phyloP scores from a whole-genome alignment of 2,113 vertebrate genomes.

The Chaenogobius annularis region DNA sequence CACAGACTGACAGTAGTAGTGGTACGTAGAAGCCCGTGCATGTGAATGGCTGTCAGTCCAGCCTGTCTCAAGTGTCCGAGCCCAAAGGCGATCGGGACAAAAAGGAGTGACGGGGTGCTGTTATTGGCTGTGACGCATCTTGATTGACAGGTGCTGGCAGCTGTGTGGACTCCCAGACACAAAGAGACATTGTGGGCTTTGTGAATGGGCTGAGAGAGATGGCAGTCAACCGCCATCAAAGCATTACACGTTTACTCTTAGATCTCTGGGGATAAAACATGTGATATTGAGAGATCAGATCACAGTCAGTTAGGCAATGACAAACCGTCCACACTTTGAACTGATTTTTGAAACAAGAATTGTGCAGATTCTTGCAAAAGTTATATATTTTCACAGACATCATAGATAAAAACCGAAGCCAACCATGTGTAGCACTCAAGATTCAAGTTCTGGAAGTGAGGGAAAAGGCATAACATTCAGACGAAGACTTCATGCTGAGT shows the following conservation, averaged over 20 bases:
- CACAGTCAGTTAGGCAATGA: too few species aligned
- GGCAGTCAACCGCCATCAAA: background rate
- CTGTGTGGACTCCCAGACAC: constrained; percentile 30
- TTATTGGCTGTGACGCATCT: constrained; percentile 55
- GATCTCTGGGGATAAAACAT: background rate
- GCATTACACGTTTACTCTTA: background rate
- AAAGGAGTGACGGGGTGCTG: constrained; percentile 30
- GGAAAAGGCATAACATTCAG: too few species aligned
- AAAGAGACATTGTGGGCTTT: constrained; percentile 4
- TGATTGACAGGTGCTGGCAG: constrained; percentile 58
- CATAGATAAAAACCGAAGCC: background rate
- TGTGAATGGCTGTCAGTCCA: constrained; percentile 51
- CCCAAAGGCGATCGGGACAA: constrained; percentile 50
- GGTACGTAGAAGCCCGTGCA: background rate
- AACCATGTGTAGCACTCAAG: too few species aligned
- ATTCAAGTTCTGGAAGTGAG: too few species aligned
- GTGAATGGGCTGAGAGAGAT: background rate
- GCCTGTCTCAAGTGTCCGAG: constrained; percentile 52
- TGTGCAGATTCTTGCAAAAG: background rate
- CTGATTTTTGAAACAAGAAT: background rate
- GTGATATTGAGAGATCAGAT: background rate
- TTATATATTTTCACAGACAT: background rate
- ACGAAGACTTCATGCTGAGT: too few species aligned
- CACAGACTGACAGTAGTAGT: background rate
- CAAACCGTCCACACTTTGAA: background rate